Conservation (phyloP, 1,140 invertebrate species). For the Drosophila sechellia region DNA sequence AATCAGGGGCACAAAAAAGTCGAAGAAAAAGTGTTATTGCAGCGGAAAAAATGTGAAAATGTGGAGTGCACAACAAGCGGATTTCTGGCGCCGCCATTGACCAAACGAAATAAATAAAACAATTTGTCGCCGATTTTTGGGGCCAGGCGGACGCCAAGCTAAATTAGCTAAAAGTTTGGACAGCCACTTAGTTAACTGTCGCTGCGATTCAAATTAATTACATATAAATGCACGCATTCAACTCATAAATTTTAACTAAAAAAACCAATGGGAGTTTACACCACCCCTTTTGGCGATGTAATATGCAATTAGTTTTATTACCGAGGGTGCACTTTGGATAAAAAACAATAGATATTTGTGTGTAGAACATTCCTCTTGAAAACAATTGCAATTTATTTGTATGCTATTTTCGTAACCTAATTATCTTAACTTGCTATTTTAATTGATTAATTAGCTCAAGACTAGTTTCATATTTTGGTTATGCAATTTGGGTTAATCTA, state of each 20-base stretch:
- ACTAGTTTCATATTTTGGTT: neutral
- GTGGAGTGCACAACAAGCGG: slow-evolving; percentile 42
- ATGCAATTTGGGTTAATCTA: neutral
- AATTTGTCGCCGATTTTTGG: slow-evolving; percentile 58
- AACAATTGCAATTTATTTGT: neutral
- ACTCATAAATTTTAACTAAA: slow-evolving; percentile 18
- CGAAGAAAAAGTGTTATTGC: slow-evolving; percentile 25
- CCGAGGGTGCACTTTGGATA: neutral
- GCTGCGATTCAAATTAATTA: slow-evolving; percentile 53
- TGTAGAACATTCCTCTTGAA: neutral
- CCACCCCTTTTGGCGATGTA: slow-evolving; percentile 1
- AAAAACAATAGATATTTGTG: slow-evolving; percentile 3
- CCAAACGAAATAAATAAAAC: slow-evolving; percentile 65
- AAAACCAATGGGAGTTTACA: slow-evolving; percentile 17
- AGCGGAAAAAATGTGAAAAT: slow-evolving; percentile 7
- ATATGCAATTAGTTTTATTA: slow-evolving; percentile 21
- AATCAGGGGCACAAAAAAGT: neutral
- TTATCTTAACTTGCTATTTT: neutral
- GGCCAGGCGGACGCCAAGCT: slow-evolving; percentile 65
- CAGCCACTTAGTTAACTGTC: slow-evolving; percentile 76
- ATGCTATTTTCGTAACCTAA: neutral
- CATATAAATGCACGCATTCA: slow-evolving; percentile 40
- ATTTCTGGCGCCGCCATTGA: slow-evolving; percentile 57
- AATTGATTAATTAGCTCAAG: neutral
- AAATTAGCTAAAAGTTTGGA: slow-evolving; percentile 75